Percentiles rank a stretch among this genome's conserved stretches.
Conservation (phyloP, 2,888 invertebrate species). For the Lasioglossum calceatum region DNA sequence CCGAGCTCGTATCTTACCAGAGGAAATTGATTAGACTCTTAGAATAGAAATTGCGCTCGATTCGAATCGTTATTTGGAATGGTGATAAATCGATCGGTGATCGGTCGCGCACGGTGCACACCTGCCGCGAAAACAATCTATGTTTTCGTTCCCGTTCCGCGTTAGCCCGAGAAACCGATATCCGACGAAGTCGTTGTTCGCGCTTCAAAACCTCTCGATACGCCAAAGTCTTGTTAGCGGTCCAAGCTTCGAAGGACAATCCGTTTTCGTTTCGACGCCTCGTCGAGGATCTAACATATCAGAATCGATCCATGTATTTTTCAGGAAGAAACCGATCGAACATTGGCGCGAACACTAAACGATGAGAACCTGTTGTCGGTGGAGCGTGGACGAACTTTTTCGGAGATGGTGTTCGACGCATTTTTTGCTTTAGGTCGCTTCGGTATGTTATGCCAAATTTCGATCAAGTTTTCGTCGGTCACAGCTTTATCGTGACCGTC, state of each 20-base stretch:
- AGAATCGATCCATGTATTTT: not conserved
- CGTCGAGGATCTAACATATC: constrained; percentile 3
- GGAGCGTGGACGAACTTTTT: not conserved
- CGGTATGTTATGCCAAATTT: constrained; percentile 42
- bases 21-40: not conserved
- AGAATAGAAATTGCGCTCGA: not conserved
- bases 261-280: not conserved
- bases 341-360: not conserved
- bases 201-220: constrained; percentile 57
- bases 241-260: constrained; percentile 71
- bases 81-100: not conserved
- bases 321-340: not conserved
- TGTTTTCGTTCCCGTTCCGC: constrained; percentile 36
- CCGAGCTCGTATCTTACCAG: constrained; percentile 14
- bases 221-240: constrained; percentile 55
- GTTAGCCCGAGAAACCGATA: constrained; percentile 43
- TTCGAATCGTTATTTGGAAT: not conserved
- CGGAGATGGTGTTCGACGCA: not conserved
- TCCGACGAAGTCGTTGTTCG: constrained; percentile 43
- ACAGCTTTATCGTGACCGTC: not conserved
- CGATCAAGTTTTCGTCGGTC: constrained; percentile 13
- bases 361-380: constrained; percentile 4
- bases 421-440: not conserved
- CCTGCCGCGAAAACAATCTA: constrained; percentile 55
- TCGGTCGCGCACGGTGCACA: constrained; percentile 14